A percentile compares a stretch with the other conserved stretches of the same genome.
Conservation (phyloP, 2,113 vertebrate species). For the Cyanocitta stelleri region DNA sequence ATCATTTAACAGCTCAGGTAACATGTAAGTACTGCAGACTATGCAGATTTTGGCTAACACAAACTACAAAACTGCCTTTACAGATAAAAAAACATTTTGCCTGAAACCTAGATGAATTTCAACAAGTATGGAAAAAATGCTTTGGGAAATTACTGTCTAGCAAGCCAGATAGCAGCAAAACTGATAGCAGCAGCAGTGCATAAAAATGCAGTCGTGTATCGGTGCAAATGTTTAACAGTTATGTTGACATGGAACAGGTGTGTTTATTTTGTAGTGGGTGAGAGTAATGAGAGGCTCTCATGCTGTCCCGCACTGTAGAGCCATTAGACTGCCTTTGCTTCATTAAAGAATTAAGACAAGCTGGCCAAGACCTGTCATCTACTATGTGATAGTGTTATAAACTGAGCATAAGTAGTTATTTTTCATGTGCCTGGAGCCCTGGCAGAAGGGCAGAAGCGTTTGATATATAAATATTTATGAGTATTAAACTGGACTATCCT, state of each 20-base stretch:
- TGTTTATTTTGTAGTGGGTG: background rate
- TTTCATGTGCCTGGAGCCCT: background rate
- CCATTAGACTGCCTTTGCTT: background rate
- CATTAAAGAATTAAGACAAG: background rate
- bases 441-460: background rate
- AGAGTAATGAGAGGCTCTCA: background rate
- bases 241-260: background rate
- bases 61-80: background rate
- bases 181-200: background rate
- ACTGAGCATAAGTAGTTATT: background rate
- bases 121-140: background rate
- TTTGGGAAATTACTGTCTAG: background rate
- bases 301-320: rapidly evolving
- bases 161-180: background rate
- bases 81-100: background rate
- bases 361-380: background rate
- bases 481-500: background rate
- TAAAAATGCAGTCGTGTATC: rapidly evolving
- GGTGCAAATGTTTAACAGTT: background rate
- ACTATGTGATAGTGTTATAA: rapidly evolving
- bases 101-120: background rate
- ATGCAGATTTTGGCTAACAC: background rate
- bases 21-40: background rate
- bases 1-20: background rate
- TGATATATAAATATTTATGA: background rate